Base-by-base conservation (phyloP, 2,888 invertebrate genomes). In the Callyntrura sp. region DNA sequence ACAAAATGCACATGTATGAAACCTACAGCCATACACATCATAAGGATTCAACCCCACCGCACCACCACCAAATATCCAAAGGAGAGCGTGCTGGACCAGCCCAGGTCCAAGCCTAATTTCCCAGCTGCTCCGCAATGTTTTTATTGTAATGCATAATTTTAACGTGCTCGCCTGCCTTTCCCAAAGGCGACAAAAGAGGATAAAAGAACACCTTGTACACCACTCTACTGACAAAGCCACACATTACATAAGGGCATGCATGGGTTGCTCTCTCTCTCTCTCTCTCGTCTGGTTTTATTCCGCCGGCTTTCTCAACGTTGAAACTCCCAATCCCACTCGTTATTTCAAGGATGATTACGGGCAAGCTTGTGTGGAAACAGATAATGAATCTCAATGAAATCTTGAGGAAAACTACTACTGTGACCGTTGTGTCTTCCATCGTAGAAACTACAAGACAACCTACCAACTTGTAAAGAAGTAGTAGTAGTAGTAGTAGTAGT, bases 331-430 rank as follows among this genome's bases (percentile, higher is more conserved):
- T 89, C 89, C 89, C 89, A 89, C 68, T 89, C 81, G 85, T 89
- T 89, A 85, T 89, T 89, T 89, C 84, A 85, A 89, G 84, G 89
- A 89, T 89, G 89, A 89, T 89, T 89, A 89, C 89, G 79, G 89
- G 25, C 83, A 85, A 60, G 78, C 76, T 78, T 83, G 81, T 48
- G 82, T 55, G 83, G 83, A 17, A 83, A 68, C 89, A 85, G 84
- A 85, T 85, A 85, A 89, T 85, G 85, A 89, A 89, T 89, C 89
- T 89, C 89, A 89, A 88, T 84, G 84, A 87, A 87, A 78, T 82
- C 82, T 82, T 82, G 65, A 82, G 48, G 48, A 82, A 65, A 82
- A 82, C 79, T 79, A 60, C 57, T 79, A 60, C 60, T 57, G 57
- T 60, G 60, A 57, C 57, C 57, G 43, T 55, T 25, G 76, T 25